Percentiles rank a stretch among this genome's conserved stretches.
phyloP scores from a whole-genome alignment of 2,888 invertebrate species.

The Mycogona germanica region DNA sequence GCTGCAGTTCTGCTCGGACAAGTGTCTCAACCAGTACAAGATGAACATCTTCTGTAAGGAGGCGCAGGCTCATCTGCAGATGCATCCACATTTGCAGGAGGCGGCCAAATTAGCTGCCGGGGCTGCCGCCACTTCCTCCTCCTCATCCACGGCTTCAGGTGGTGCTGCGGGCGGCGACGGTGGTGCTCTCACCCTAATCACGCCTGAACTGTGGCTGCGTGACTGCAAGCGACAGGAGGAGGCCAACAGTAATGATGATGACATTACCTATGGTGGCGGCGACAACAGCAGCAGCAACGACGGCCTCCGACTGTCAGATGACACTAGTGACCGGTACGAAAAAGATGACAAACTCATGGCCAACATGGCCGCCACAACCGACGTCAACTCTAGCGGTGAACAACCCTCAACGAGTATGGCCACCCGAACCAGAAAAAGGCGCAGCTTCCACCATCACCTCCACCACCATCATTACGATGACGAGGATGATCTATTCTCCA shows the following conservation, averaged over 20 bases:
- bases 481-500: too few relatives aligned
- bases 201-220: slow-evolving; percentile 80
- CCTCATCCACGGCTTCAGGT: slow-evolving; percentile 19
- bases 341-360: slow-evolving; percentile 20
- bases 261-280: slow-evolving; percentile 1
- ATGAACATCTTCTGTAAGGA: slow-evolving; percentile 94
- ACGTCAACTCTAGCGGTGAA: slow-evolving; percentile 17
- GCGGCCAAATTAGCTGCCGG: slow-evolving; percentile 22
- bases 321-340: too few relatives aligned
- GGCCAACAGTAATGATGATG: slow-evolving; percentile 13
- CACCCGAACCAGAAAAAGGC: slow-evolving; percentile 17
- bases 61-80: slow-evolving; percentile 79
- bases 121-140: slow-evolving; percentile 20
- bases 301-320: background rate
- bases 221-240: slow-evolving; percentile 43
- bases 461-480: too few relatives aligned
- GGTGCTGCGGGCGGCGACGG: slow-evolving; percentile 6
- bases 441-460: background rate
- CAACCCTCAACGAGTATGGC: slow-evolving; percentile 20
- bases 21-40: slow-evolving; percentile 90
- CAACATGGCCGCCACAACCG: slow-evolving; percentile 21
- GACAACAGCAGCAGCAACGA: slow-evolving; percentile 11
- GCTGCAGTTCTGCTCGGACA: slow-evolving; percentile 77
- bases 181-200: slow-evolving; percentile 46
- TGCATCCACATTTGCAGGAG: slow-evolving; percentile 53